These are phyloP conservation scores for Odontothrips loti DNA, from an alignment of 2,888 invertebrate species.

Conservation along the genomic window DNA sequence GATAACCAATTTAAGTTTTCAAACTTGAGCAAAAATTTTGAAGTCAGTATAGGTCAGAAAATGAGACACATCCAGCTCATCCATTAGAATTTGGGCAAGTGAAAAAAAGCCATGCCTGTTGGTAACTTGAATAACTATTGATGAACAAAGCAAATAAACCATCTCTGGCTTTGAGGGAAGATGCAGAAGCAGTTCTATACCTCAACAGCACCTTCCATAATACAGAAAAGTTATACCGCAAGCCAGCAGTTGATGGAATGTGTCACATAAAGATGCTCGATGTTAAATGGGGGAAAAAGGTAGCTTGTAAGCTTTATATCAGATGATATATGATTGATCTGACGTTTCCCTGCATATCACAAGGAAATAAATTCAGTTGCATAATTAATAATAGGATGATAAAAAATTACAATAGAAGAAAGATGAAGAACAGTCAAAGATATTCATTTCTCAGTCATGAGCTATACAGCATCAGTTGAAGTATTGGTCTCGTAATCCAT, in stretches of 20 bases:
- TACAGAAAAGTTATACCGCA: not conserved
- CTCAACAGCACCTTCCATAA: too few species aligned
- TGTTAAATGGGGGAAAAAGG: not conserved
- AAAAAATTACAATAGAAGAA: slow-evolving; percentile 4
- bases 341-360: not conserved
- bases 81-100: too few species aligned
- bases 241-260: not conserved
- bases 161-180: too few species aligned
- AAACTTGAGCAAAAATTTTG: too few species aligned
- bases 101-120: too few species aligned
- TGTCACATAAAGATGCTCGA: not conserved
- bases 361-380: not conserved
- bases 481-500: slow-evolving; percentile 9
- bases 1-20: too few species aligned
- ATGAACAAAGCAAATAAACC: too few species aligned
- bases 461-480: not conserved
- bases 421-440: slow-evolving; percentile 12
- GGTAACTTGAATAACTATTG: too few species aligned
- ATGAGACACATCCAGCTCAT: too few species aligned
- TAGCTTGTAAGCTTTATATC: not conserved
- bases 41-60: too few species aligned
- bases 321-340: not conserved
- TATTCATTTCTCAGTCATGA: slow-evolving; percentile 17
- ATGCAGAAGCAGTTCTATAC: too few species aligned
- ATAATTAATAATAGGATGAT: not conserved